phyloP scores from a whole-genome alignment of 2,888 invertebrate species.

The Helobdella robusta region DNA sequence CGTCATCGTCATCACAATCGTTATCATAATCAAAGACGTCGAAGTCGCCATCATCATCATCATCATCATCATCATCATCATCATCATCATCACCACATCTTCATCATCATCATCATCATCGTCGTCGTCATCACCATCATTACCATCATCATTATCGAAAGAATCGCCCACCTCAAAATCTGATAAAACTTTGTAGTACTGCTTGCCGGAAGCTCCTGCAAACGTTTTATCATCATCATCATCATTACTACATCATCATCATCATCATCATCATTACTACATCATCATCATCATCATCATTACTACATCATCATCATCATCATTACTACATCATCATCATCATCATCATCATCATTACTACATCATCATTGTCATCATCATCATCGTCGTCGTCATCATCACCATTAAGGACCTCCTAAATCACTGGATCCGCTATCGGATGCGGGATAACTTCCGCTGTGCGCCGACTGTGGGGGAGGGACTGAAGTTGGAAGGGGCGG shows the following conservation, averaged over 20 bases:
- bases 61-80: constrained; percentile 3
- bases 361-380: neutral
- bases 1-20: neutral
- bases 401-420: neutral
- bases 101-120: constrained; percentile 3
- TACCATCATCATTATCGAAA: neutral
- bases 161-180: neutral
- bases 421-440: constrained; percentile 14
- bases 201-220: neutral
- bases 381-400: constrained; percentile 4
- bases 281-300: neutral
- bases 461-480: constrained; percentile 15
- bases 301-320: neutral
- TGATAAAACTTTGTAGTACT: neutral
- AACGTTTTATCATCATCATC: neutral
- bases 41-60: neutral
- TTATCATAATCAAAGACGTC: neutral
- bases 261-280: constrained; percentile 3
- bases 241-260: neutral
- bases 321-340: neutral
- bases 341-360: constrained; percentile 3
- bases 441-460: constrained; percentile 4
- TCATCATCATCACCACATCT: constrained; percentile 1
- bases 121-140: no score
- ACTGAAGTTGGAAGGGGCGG: constrained; percentile 25